phyloP scores from a whole-genome alignment of 2,797 vertebrate genomes.

The Naso thynnoides region DNA sequence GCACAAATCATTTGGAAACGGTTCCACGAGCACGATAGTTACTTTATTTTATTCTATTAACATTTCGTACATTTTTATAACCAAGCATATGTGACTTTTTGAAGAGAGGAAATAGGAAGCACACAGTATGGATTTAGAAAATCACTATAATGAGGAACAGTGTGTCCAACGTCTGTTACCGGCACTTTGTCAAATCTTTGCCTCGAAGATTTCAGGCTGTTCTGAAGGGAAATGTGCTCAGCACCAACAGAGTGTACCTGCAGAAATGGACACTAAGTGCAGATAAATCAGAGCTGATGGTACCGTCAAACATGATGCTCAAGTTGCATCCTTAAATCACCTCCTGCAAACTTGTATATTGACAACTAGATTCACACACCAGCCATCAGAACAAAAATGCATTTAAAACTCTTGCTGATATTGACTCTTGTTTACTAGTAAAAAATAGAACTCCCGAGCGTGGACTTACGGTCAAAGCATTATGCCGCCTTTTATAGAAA shows the following conservation, averaged over 20 bases:
- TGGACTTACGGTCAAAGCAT: slow-evolving; percentile 39
- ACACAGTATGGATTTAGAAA: neutral
- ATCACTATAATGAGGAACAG: slow-evolving; percentile 15
- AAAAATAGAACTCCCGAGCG: slow-evolving; percentile 47
- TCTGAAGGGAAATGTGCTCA: neutral
- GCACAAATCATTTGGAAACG: neutral
- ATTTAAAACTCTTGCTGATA: slow-evolving; percentile 50
- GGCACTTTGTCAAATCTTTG: slow-evolving; percentile 17
- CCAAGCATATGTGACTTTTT: slow-evolving; percentile 10
- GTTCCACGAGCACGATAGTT: neutral
- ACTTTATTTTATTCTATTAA: neutral
- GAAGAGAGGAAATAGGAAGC: neutral
- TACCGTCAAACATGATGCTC: slow-evolving; percentile 19
- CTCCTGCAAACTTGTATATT: slow-evolving; percentile 14
- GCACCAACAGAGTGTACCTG: slow-evolving; percentile 1
- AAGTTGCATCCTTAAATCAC: slow-evolving; percentile 13
- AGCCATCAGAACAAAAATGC: slow-evolving; percentile 50
- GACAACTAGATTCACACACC: slow-evolving; percentile 34
- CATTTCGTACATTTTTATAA: neutral
- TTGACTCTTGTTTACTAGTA: slow-evolving; percentile 64
- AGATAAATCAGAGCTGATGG: slow-evolving; percentile 28
- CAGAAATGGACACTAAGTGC: slow-evolving; percentile 20
- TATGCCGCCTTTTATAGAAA: slow-evolving; percentile 41
- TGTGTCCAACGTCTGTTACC: neutral
- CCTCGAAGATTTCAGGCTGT: neutral